These are phyloP conservation scores for Eucriotettix oculatus DNA, from an alignment of 2,888 invertebrate genomes.

Conservation along the genomic window DNA sequence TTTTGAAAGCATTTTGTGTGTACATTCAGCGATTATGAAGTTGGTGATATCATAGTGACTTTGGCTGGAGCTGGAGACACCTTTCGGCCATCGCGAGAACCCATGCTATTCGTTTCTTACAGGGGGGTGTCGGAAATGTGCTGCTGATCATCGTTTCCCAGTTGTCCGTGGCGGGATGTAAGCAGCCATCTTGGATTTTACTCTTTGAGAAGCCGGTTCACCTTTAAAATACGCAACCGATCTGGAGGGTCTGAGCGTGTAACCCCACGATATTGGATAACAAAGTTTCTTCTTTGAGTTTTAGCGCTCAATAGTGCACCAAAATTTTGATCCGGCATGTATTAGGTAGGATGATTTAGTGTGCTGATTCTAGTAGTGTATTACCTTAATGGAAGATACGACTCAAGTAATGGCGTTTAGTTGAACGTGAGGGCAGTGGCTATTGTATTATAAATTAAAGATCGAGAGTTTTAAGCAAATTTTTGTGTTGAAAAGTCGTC, in stretches of 20 bases:
- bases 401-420: slow-evolving; percentile 48
- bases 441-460: not conserved
- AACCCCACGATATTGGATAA: slow-evolving; percentile 7
- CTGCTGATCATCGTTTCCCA: slow-evolving; percentile 25
- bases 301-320: slow-evolving; percentile 5
- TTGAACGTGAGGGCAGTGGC: slow-evolving; percentile 3
- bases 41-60: too few relatives aligned
- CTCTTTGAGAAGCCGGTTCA: slow-evolving; percentile 56
- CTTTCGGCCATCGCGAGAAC: too few relatives aligned
- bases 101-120: not conserved
- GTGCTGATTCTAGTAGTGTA: slow-evolving; percentile 10
- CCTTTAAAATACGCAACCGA: slow-evolving; percentile 33
- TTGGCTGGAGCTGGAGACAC: too few relatives aligned
- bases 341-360: slow-evolving; percentile 45
- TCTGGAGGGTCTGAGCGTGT: slow-evolving; percentile 4
- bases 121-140: slow-evolving; percentile 14
- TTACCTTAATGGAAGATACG: slow-evolving; percentile 9
- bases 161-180: slow-evolving; percentile 45
- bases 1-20: too few relatives aligned
- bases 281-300: slow-evolving; percentile 1
- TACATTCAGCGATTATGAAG: too few relatives aligned
- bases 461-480: too few relatives aligned
- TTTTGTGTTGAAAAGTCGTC: too few relatives aligned
- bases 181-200: slow-evolving; percentile 68
- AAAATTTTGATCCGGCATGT: slow-evolving; percentile 36